These are phyloP conservation scores for Schrankia costaestrigalis DNA, from an alignment of 2,888 invertebrate genomes.

Conservation along the genomic window DNA sequence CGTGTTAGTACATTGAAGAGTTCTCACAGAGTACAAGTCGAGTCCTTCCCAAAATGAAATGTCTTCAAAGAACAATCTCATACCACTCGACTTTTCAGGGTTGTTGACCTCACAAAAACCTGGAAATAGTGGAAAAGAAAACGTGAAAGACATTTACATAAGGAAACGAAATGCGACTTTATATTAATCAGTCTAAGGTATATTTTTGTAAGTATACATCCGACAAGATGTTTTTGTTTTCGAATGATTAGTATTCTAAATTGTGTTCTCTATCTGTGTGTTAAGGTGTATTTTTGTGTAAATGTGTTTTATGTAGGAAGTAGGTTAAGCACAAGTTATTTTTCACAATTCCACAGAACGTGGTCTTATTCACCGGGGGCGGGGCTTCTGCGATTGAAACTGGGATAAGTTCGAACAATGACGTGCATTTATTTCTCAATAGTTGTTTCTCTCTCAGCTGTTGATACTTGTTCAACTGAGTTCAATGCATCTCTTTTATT, in stretches of 20 bases:
- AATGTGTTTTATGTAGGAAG: slow-evolving; percentile 20
- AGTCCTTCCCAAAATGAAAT: slow-evolving; percentile 12
- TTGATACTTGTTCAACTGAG: not conserved
- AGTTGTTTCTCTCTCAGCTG: too few relatives aligned
- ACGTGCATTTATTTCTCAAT: not conserved
- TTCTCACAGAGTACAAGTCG: slow-evolving; percentile 6
- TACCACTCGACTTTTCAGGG: slow-evolving; percentile 18
- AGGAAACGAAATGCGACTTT: slow-evolving; percentile 3
- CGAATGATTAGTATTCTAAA: not conserved
- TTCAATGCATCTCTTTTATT: not conserved
- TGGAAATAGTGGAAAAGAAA: slow-evolving; percentile 21
- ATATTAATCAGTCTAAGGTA: rapidly evolving
- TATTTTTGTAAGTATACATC: slow-evolving; percentile 8
- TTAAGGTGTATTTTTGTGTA: slow-evolving; percentile 9
- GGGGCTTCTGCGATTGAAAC: slow-evolving; percentile 12
- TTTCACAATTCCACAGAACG: slow-evolving; percentile 31
- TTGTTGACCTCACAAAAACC: slow-evolving; percentile 29
- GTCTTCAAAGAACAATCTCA: slow-evolving; percentile 11
- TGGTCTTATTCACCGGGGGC: slow-evolving; percentile 7
- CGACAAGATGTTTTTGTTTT: slow-evolving; percentile 7
- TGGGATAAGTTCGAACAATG: slow-evolving; percentile 9
- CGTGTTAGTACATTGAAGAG: not conserved
- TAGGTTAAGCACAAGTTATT: slow-evolving; percentile 46
- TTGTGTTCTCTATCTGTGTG: not conserved
- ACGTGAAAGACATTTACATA: slow-evolving; percentile 7